phyloP scores from a whole-genome alignment of 2,888 invertebrate species.

The Megaustenia siamemsis region DNA sequence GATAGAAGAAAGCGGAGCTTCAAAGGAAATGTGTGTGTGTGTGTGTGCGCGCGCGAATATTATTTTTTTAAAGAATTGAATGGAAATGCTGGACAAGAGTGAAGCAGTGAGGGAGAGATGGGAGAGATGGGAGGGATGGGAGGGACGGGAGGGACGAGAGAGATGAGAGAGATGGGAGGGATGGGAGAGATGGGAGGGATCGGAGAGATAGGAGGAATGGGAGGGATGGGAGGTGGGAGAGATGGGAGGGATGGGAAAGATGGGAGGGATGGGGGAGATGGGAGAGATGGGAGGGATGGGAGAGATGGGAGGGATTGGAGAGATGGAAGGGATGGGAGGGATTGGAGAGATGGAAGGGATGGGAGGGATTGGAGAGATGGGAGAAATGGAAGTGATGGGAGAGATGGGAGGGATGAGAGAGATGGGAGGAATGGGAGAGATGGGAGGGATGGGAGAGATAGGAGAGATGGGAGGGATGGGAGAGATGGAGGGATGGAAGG shows the following conservation, averaged over 20 bases:
- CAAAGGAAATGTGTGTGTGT: no score
- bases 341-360: neutral
- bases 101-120: conserved; percentile 19
- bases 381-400: no score
- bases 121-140: conserved; percentile 27
- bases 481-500: neutral
- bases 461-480: neutral
- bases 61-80: no score
- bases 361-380: neutral
- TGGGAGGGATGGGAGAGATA: neutral
- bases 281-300: neutral
- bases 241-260: neutral
- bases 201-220: neutral
- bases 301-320: neutral
- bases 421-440: neutral
- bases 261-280: neutral
- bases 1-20: no score
- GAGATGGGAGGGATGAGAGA: no score
- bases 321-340: neutral
- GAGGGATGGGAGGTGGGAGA: conserved; percentile 31
- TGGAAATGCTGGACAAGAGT: neutral
- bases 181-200: neutral
- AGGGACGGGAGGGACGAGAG: neutral
- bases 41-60: no score
- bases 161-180: neutral